Evolutionary conservation across 2,888 invertebrate species (phyloP).

Genomic region (Monoplex corrugatus): DNA sequence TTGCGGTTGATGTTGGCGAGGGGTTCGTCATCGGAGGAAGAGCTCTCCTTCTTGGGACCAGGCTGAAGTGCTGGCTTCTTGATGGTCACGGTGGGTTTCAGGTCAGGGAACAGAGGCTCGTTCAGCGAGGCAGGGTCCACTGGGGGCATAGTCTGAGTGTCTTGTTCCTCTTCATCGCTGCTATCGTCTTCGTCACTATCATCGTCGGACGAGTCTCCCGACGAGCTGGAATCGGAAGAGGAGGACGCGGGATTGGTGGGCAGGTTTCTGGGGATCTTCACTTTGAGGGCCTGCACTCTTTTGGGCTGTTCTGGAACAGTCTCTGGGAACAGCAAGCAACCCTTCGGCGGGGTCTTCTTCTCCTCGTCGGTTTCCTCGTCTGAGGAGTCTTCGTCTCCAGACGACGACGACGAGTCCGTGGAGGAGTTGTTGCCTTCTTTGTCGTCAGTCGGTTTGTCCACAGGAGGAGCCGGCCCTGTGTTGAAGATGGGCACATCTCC

Average conservation of each 20-base stretch:
- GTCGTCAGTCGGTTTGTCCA: background rate
- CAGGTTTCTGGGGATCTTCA: constrained; percentile 48
- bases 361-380: constrained; percentile 54
- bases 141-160: background rate
- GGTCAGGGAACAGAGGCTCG: constrained; percentile 49
- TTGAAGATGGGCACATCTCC: background rate
- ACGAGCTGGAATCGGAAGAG: constrained; percentile 44
- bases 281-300: constrained; percentile 48
- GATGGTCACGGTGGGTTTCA: constrained; percentile 30
- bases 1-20: constrained; percentile 48
- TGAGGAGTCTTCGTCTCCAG: constrained; percentile 50
- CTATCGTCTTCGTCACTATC: constrained; percentile 42
- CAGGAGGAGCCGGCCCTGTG: background rate
- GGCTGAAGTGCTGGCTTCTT: background rate
- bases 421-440: constrained; percentile 19
- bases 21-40: constrained; percentile 47
- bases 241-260: constrained; percentile 22
- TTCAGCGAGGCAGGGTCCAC: constrained; percentile 44
- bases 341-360: constrained; percentile 35
- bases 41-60: constrained; percentile 26
- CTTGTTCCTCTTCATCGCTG: constrained; percentile 37
- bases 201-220: constrained; percentile 35
- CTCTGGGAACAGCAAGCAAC: background rate
- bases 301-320: constrained; percentile 28
- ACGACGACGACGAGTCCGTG: constrained; percentile 40